Percentiles rank a stretch among this genome's conserved stretches.
phyloP scores from a whole-genome alignment of 2,113 vertebrate species.

The Probosciger aterrimus region DNA sequence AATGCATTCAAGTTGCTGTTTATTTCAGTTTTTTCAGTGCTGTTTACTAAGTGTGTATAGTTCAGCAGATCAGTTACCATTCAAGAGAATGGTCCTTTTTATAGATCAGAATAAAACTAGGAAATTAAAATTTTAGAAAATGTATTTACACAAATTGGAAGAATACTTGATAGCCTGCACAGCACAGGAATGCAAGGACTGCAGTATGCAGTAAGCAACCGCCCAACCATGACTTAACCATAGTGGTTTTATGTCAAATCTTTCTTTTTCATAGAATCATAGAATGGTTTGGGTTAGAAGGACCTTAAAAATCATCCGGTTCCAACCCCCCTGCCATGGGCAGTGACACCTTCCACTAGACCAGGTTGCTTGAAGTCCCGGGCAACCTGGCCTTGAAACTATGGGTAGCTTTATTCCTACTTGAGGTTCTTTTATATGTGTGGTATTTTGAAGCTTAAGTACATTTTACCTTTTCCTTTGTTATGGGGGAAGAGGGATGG shows the following conservation, averaged over 20 bases:
- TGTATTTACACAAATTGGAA: background rate
- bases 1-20: background rate
- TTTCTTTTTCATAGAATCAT: background rate
- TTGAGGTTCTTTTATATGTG: background rate
- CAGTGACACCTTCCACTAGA: background rate
- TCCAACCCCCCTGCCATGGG: background rate
- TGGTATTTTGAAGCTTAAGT: background rate
- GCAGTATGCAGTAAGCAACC: background rate
- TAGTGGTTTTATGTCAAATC: background rate
- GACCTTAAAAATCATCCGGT: background rate
- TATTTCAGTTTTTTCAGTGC: background rate
- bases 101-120: background rate
- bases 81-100: background rate
- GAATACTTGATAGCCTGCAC: background rate
- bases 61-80: background rate
- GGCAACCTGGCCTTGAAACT: background rate
- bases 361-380: background rate
- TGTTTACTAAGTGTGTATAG: rapidly evolving
- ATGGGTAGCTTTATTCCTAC: background rate
- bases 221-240: background rate
- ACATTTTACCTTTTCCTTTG: background rate
- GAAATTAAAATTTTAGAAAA: background rate
- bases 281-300: background rate
- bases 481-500: background rate
- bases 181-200: background rate